These are phyloP conservation scores for Oxyruncus cristatus DNA, from an alignment of 2,113 vertebrate genomes.

Conservation along the genomic window DNA sequence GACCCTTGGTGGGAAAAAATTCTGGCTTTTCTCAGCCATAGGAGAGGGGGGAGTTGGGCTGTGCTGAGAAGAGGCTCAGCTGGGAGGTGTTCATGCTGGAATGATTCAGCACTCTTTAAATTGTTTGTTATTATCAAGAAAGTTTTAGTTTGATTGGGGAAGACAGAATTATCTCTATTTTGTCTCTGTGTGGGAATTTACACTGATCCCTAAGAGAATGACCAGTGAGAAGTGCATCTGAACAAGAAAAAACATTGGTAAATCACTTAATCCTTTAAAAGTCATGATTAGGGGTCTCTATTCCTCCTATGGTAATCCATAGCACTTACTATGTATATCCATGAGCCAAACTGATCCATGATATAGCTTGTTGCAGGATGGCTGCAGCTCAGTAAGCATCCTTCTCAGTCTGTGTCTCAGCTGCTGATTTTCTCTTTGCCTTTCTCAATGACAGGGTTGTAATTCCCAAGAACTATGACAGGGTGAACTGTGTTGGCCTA, in stretches of 20 bases:
- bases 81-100: background rate
- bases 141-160: background rate
- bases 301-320: background rate
- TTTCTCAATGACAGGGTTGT: slow-evolving; percentile 46
- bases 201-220: background rate
- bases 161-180: background rate
- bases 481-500: slow-evolving; percentile 35
- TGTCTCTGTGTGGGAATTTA: background rate
- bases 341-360: background rate
- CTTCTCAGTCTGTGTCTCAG: background rate
- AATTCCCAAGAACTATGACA: slow-evolving; percentile 54
- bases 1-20: background rate
- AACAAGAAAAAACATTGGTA: background rate
- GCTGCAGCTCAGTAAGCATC: background rate
- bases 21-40: background rate
- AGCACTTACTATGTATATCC: background rate
- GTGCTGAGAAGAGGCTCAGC: background rate
- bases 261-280: background rate
- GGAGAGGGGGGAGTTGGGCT: background rate
- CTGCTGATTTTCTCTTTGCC: background rate
- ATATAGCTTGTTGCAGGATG: background rate
- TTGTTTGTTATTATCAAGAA: background rate
- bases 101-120: background rate
- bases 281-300: background rate
- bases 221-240: background rate